These are phyloP conservation scores for Panurus biarmicus DNA, from an alignment of 2,113 vertebrate genomes.

Conservation along the genomic window DNA sequence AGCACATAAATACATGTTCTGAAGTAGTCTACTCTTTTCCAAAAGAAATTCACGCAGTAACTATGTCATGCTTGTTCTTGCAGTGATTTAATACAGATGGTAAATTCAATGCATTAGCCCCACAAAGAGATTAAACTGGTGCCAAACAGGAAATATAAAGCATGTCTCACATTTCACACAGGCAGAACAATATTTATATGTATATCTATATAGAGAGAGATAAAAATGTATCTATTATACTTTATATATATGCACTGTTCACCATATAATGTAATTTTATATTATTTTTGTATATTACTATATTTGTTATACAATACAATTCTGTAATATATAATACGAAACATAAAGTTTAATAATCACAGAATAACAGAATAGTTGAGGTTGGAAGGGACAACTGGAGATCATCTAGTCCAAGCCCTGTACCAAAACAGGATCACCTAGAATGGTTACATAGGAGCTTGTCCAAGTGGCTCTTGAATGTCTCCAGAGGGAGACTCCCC, in stretches of 20 bases:
- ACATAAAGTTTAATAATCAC: neutral
- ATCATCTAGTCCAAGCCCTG: neutral
- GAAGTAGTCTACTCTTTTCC: neutral
- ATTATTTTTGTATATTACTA: too few relatives aligned
- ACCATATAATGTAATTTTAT: neutral
- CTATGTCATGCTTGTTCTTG: neutral
- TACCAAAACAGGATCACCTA: neutral
- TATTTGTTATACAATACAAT: neutral
- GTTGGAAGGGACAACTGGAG: neutral
- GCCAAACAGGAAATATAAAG: neutral
- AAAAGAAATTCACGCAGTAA: neutral
- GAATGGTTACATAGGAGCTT: neutral
- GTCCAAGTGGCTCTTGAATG: neutral
- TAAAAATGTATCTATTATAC: neutral
- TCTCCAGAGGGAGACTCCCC: neutral
- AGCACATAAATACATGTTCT: neutral
- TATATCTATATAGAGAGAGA: too few relatives aligned
- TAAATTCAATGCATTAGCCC: neutral
- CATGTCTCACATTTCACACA: accelerated
- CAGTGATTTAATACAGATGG: neutral
- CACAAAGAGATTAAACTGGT: neutral
- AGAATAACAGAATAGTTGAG: neutral
- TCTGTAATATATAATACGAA: neutral
- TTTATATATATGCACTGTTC: neutral
- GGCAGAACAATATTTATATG: neutral